phyloP scores from a whole-genome alignment of 2,888 invertebrate species.

The Phyllotreta striolata region DNA sequence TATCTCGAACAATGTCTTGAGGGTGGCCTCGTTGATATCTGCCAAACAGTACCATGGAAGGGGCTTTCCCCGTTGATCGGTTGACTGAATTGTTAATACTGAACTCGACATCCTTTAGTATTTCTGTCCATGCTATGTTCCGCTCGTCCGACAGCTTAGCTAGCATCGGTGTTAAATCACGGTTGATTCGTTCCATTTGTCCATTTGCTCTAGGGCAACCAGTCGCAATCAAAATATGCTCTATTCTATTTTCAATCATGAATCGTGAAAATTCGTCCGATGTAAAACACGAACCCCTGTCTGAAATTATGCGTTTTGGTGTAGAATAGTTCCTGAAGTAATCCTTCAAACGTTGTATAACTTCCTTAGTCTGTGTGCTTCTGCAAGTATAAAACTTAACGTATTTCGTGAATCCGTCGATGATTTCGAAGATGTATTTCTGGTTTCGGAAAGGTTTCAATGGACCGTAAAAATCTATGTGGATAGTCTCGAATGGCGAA shows the following conservation, averaged over 20 bases:
- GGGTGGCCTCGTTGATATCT: conserved; percentile 7
- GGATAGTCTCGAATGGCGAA: conserved; percentile 16
- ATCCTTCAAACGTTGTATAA: conserved; percentile 16
- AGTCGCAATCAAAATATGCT: conserved; percentile 37
- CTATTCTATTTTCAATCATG: conserved; percentile 22
- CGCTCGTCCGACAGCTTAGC: conserved; percentile 27
- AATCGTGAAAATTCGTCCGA: conserved; percentile 34
- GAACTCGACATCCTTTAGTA: conserved; percentile 39
- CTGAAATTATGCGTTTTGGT: conserved; percentile 35
- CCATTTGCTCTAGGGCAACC: conserved; percentile 41
- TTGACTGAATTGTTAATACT: conserved; percentile 22
- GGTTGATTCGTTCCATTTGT: conserved; percentile 40
- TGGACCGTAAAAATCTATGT: conserved; percentile 25
- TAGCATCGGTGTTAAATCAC: conserved; percentile 35
- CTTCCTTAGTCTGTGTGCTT: conserved; percentile 22
- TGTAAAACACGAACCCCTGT: conserved; percentile 38
- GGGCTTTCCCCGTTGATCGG: conserved; percentile 44
- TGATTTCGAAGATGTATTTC: conserved; percentile 22
- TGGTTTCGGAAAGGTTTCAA: conserved; percentile 12
- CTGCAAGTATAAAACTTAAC: conserved; percentile 24
- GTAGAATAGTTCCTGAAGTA: conserved; percentile 31
- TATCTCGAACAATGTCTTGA: conserved; percentile 13
- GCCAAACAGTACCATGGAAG: conserved; percentile 48
- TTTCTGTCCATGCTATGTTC: conserved; percentile 36
- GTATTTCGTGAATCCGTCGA: conserved; percentile 30